These are phyloP conservation scores for Sepioteuthis lessoniana DNA, from an alignment of 2,888 invertebrate species.

Conservation along the genomic window DNA sequence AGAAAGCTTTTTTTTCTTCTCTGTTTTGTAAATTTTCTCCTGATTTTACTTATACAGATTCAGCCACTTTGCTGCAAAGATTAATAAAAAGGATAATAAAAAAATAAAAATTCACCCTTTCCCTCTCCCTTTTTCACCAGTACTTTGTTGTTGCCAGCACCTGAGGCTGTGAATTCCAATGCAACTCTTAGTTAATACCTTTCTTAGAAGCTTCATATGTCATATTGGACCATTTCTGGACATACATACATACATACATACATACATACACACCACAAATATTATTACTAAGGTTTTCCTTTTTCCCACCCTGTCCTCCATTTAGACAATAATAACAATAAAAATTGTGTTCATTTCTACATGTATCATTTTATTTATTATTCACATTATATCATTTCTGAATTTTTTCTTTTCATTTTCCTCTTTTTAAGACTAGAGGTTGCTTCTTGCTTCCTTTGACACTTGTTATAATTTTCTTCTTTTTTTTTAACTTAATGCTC, in stretches of 20 bases:
- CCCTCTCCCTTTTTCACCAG: neutral
- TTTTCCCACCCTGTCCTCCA: neutral
- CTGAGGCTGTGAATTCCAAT: neutral
- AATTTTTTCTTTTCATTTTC: neutral
- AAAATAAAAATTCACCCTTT: neutral
- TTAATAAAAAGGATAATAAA: neutral
- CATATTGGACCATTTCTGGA: neutral
- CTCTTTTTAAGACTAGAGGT: neutral
- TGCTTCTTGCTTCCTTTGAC: neutral
- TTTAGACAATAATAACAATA: neutral
- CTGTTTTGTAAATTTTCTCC: neutral
- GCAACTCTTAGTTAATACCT: neutral
- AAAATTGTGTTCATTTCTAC: neutral
- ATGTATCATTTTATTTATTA: constrained; percentile 1
- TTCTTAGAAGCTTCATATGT: neutral
- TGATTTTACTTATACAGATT: neutral
- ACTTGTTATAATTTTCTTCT: neutral
- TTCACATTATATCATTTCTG: constrained; percentile 18
- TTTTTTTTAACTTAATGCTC: neutral
- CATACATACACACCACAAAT: neutral
- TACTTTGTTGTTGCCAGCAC: neutral
- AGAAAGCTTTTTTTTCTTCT: too few species aligned
- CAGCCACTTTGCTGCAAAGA: neutral
- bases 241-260: neutral
- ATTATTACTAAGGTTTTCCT: neutral